These are phyloP conservation scores for Coptotermes formosanus DNA, from an alignment of 1,140 invertebrate species.

Conservation along the genomic window DNA sequence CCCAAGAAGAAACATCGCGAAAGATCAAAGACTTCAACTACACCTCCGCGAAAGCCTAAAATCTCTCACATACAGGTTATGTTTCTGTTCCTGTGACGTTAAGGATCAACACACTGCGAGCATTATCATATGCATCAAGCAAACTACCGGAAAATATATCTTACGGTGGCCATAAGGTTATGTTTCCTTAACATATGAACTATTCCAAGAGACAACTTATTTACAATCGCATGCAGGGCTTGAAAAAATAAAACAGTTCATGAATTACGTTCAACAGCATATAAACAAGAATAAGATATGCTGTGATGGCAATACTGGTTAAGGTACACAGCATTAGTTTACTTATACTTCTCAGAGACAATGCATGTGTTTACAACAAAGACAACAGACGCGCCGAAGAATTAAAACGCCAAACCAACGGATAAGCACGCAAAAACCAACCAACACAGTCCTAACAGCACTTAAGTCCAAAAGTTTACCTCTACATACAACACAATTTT, in stretches of 20 bases:
- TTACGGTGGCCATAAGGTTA: too few relatives aligned
- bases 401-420: background rate
- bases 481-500: background rate
- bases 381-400: background rate
- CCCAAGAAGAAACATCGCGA: too few relatives aligned
- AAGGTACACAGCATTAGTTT: background rate
- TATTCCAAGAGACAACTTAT: too few relatives aligned
- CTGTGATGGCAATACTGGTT: background rate
- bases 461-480: background rate
- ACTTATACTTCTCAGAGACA: background rate
- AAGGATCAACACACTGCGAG: background rate
- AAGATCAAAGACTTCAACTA: too few relatives aligned
- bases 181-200: too few relatives aligned
- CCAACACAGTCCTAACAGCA: background rate
- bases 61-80: background rate
- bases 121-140: background rate
- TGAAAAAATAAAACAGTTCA: background rate
- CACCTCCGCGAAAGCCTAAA: too few relatives aligned
- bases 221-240: too few relatives aligned
- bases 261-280: background rate
- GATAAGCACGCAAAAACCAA: background rate
- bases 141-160: too few relatives aligned
- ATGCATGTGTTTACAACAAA: background rate
- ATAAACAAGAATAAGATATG: background rate
- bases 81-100: background rate